Base-by-base conservation (phyloP, 2,113 vertebrate genomes). In the Hassar affinis region DNA sequence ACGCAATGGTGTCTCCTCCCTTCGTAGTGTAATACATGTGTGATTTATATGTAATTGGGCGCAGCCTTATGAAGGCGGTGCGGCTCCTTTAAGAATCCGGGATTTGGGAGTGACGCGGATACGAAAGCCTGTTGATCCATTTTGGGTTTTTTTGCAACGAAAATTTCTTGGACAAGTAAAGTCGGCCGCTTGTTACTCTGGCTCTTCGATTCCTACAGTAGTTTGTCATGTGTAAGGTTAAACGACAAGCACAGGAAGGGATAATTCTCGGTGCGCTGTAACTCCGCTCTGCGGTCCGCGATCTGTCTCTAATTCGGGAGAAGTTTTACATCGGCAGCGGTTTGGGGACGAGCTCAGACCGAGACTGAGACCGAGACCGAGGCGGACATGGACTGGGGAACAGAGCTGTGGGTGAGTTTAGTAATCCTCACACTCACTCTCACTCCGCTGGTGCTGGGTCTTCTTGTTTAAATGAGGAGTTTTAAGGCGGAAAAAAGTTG, bases 61-160 rank as follows among this genome's bases (percentile, higher is more conserved):
- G 22, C 51, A 33, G 6, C 49, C 51, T 25, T 76, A 6, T 83
- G 66, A 86, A 83, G 75, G 56, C 3, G 77, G 57, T n/a, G 90
- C 89, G 80, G 92, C 62, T 91, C 92, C 94, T 95, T 95, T 95
- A 95, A 95, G 94, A 88, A 6, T 92, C 91, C 92, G 92, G 72
- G 94, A 93, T 94, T 93, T 94, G 92, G 94, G 94, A 95, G 94
- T 93, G 94, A 95, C 94, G 94, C 92, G 92, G 86, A 89, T 90
- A 88, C 88, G 92, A 91, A 88, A 92, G 90, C 92, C 87, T 90
- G 87, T 94, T 93, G 91, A 93, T 93, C 93, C 90, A 85, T 89
- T 91, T 90, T 87, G 89, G 35, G 33, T 35, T 66, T 90, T 61
- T 80, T 88, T 89, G 87, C 88, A 88, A 90, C 90, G 88, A 84